phyloP scores from a whole-genome alignment of 2,797 vertebrate genomes.

The Gambusia yucatana region DNA sequence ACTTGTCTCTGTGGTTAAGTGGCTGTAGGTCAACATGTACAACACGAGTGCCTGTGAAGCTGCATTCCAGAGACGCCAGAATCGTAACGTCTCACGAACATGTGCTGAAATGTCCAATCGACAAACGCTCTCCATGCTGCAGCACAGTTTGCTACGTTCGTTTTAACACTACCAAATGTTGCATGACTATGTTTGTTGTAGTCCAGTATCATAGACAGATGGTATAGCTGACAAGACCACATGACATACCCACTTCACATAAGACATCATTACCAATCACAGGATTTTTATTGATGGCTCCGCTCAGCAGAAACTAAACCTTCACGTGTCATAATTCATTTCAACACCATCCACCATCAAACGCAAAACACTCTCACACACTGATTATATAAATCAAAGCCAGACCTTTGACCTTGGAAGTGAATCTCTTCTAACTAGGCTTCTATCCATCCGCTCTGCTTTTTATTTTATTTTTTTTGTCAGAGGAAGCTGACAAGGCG shows the following conservation, averaged over 20 bases:
- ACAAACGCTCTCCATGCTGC: not conserved
- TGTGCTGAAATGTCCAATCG: conserved; percentile 12
- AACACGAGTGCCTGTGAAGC: conserved; percentile 41
- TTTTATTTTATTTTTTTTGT: not conserved
- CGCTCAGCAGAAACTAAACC: not conserved
- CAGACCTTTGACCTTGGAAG: conserved; percentile 12
- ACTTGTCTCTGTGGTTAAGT: conserved; percentile 55
- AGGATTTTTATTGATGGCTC: conserved; percentile 13
- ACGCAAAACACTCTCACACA: conserved; percentile 14
- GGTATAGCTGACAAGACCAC: conserved; percentile 37
- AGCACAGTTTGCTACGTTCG: conserved; percentile 10
- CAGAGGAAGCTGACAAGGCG: conserved; percentile 21
- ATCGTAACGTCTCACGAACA: conserved; percentile 10
- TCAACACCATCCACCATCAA: not conserved
- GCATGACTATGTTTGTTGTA: conserved; percentile 26
- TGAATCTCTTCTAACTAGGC: conserved; percentile 11
- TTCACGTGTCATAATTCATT: conserved; percentile 12
- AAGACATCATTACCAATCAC: conserved; percentile 25
- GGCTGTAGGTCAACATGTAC: conserved; percentile 39
- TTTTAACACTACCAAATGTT: conserved; percentile 36
- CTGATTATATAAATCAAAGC: not conserved
- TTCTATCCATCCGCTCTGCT: not conserved
- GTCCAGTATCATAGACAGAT: conserved; percentile 46
- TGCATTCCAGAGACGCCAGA: conserved; percentile 31
- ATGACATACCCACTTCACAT: conserved; percentile 40